phyloP scores from a whole-genome alignment of 2,113 vertebrate genomes.

The Sardina pilchardus region DNA sequence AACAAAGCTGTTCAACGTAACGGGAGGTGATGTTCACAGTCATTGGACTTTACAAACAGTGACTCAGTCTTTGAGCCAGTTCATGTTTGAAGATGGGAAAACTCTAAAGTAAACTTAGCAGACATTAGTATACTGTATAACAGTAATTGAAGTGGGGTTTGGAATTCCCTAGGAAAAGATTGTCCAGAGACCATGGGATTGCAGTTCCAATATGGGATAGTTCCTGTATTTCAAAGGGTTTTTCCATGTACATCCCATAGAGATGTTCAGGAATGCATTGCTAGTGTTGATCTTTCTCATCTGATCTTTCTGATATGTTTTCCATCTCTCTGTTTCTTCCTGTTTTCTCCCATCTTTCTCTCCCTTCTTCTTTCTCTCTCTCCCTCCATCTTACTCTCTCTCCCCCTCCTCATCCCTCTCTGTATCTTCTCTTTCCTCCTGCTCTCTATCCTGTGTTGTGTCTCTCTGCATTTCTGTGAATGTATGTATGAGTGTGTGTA shows the following conservation, averaged over 20 bases:
- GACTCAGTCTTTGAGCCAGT: neutral
- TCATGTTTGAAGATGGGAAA: too few species aligned
- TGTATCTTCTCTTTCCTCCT: neutral
- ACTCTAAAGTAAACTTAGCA: neutral
- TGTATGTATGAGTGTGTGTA: neutral
- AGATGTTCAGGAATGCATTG: neutral
- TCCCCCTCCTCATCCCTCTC: slow-evolving; percentile 16
- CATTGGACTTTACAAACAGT: neutral
- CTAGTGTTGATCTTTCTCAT: neutral
- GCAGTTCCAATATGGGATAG: neutral
- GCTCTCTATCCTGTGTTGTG: neutral
- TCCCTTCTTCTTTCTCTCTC: neutral
- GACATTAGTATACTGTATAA: neutral
- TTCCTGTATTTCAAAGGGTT: neutral
- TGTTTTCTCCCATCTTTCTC: slow-evolving; percentile 41
- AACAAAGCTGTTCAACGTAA: neutral
- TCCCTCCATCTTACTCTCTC: neutral
- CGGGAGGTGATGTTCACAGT: neutral
- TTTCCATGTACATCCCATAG: neutral
- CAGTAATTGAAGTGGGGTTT: neutral
- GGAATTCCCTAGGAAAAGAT: neutral
- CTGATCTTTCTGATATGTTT: neutral
- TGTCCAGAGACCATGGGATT: neutral
- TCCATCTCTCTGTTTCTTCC: neutral
- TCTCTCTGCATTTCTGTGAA: neutral